Base-by-base conservation (phyloP, 2,888 invertebrate species). In the Oasisia sp. region DNA sequence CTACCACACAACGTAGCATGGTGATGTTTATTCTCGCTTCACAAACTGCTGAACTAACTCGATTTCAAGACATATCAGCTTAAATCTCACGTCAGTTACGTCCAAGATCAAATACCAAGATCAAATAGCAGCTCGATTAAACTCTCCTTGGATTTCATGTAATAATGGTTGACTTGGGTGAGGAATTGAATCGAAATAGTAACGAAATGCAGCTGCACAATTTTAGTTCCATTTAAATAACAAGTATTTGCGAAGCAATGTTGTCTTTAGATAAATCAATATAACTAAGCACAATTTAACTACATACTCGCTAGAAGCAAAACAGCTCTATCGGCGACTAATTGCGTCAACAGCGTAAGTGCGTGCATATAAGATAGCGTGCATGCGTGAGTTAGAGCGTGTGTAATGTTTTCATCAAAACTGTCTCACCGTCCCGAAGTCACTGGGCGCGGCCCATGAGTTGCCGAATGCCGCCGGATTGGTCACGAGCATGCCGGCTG, bases 401-500 rank as follows among this genome's bases (percentile, higher is more conserved):
- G n/a, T 74, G 7, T 74, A 74, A 0, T 27, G 27, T n/a, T 74
- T 56, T 56, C 56, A 56, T 56, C 56, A 56, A 4, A 56, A 56
- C 56, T 14, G 56, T 56, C 56, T 74, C 27, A 74, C 74, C 74
- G 74, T 74, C 27, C 74, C 74, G 74, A 74, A 74, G 74, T 74
- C 74, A 0, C 19, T 45, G 27, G 92, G 90, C 14, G 91, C 50
- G 14, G 32, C 58, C 91, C 91, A 92, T 12, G 91, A 92, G 56
- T 91, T 92, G 32, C 92, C 91, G 58, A 92, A 91, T 50, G 91
- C 44, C 32, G 92, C 91, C 27, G 89, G 44, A 44, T 50, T 91
- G 11, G 91, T 91, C 12, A 89, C 91, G n/a, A 91, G 32, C 32
- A 38, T 32, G 14, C 45, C 74, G 5, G 74, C 89, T 32, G 38